Evolutionary conservation across 1,140 invertebrate genomes (phyloP), one percentile per base, ranked within the genome.

Genomic region (Hylyphantes graminicola): DNA sequence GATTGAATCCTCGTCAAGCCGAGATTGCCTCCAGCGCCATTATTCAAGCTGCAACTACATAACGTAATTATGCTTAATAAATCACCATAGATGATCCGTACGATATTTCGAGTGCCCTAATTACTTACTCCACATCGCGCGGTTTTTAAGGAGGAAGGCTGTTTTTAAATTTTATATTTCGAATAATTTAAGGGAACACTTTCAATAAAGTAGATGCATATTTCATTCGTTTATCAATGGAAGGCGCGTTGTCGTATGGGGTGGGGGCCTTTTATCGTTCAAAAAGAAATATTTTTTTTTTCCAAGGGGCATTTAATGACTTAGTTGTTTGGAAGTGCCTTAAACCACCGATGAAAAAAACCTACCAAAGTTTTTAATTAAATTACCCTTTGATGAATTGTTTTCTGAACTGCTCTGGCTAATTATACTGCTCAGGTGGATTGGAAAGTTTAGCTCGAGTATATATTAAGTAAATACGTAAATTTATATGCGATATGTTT

Each of bases 61-160:
- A 80, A 80, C 77, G 77, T 70, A 80, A 80, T 80, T 80, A 80
- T 80, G 77, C 19, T 51, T 70, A 80, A 80, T 80, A 68, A 80
- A 80, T 80, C 77, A 80, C 77, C 55, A 51, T n/a, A 57, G 77
- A 80, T 70, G 65, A 80, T 67, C 53, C 64, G 61, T 68, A 70
- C 65, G 64, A 70, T 80, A 70, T 70, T 68, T 80, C 35, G 59
- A 59, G 63, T 21, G 9, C 51, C 77, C 77, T 80, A 80, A 80
- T 80, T 80, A 80, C 65, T 80, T 80, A 80, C 65, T 80, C 53
- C 15, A 80, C 64, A 35, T 59, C 77, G 77, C n/a, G 50, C 13
- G 65, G 19, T 70, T 80, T 80, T 80, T 80, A 80, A 80, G 70
- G 63, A 61, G 51, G 63, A 55, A 35, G 76, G 19, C 11, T 70